These are phyloP conservation scores for Selenia dentaria DNA, from an alignment of 2,888 invertebrate genomes.

Conservation along the genomic window DNA sequence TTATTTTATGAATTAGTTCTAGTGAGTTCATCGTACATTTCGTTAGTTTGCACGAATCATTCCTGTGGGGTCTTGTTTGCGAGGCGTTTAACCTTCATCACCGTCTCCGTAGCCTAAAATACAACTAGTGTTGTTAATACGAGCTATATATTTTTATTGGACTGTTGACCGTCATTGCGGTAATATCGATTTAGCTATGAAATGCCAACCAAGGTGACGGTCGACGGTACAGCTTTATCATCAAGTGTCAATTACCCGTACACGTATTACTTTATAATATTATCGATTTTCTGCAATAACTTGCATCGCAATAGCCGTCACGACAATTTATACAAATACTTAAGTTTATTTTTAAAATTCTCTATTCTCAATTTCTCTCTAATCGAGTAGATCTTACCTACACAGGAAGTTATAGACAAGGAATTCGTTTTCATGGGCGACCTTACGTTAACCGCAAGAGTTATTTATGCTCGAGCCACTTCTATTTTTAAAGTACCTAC, in stretches of 20 bases:
- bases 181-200: slow-evolving; percentile 22
- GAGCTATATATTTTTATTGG: slow-evolving; percentile 25
- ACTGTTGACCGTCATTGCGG: slow-evolving; percentile 21
- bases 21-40: slow-evolving; percentile 67
- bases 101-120: slow-evolving; percentile 5
- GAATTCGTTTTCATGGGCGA: slow-evolving; percentile 5
- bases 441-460: slow-evolving; percentile 12
- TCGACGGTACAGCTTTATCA: slow-evolving; percentile 25
- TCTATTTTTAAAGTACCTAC: slow-evolving; percentile 28
- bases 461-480: slow-evolving; percentile 19
- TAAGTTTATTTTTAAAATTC: too few relatives aligned
- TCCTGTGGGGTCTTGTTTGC: slow-evolving; percentile 71
- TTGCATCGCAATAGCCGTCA: too few relatives aligned
- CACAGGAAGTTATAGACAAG: slow-evolving; percentile 9
- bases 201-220: slow-evolving; percentile 28
- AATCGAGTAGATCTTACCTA: not conserved
- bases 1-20: slow-evolving; percentile 51
- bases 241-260: slow-evolving; percentile 20
- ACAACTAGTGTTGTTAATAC: slow-evolving; percentile 19
- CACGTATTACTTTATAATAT: slow-evolving; percentile 4
- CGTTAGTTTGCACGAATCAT: slow-evolving; percentile 87
- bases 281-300: slow-evolving; percentile 1
- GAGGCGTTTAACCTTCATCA: slow-evolving; percentile 14
- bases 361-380: not conserved
- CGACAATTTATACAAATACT: too few relatives aligned